Conservation (phyloP, 2,113 vertebrate genomes). For the Sinocyclocheilus anshuiensis region DNA sequence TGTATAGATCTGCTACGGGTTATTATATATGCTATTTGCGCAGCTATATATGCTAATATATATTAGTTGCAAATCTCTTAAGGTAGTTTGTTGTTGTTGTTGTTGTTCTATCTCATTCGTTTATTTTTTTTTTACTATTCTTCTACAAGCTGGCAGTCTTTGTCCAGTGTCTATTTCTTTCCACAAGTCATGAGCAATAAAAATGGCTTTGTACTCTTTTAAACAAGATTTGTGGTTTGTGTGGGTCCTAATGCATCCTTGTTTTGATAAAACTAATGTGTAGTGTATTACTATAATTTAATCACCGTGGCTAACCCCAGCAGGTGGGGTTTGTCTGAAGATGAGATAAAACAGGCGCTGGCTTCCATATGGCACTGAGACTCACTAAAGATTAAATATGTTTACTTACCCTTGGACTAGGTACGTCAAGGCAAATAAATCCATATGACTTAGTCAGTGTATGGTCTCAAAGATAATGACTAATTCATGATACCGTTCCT, state of each 20-base stretch:
- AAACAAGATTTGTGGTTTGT: background rate
- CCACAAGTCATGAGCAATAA: background rate
- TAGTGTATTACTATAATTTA: conserved; percentile 10
- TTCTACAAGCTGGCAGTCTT: no score
- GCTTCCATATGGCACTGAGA: conserved; percentile 44
- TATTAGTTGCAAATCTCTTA: no score
- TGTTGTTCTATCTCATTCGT: no score
- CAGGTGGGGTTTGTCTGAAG: conserved; percentile 41
- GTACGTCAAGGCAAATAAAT: background rate
- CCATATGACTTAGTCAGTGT: conserved; percentile 2
- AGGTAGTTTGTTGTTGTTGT: no score
- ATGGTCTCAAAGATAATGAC: background rate
- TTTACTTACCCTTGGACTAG: conserved; percentile 33
- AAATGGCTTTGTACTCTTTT: background rate
- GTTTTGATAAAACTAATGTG: background rate
- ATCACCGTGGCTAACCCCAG: conserved; percentile 15
- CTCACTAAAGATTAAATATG: conserved; percentile 34
- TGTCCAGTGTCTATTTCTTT: background rate
- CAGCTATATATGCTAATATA: no score
- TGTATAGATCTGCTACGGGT: no score
- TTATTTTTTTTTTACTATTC: no score
- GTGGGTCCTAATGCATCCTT: background rate
- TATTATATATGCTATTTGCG: no score
- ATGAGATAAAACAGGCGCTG: conserved; percentile 33
- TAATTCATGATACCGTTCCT: conserved; percentile 23